phyloP scores from a whole-genome alignment of 2,113 vertebrate species.

The Haliaeetus leucogaster region DNA sequence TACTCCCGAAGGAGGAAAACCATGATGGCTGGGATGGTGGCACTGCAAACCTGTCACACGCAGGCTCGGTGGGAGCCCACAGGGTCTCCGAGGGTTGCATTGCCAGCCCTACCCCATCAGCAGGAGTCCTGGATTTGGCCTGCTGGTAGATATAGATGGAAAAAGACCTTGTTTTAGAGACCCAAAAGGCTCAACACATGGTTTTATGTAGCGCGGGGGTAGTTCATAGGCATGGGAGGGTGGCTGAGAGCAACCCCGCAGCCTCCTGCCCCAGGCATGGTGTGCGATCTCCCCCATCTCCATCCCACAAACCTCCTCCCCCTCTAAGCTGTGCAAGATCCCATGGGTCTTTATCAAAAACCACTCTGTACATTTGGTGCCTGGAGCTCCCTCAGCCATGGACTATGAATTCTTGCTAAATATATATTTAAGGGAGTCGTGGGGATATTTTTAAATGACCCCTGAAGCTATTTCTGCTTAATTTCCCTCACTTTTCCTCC shows the following conservation, averaged over 20 bases:
- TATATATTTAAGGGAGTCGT: conserved; percentile 31
- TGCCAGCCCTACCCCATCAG: background rate
- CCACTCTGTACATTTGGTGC: background rate
- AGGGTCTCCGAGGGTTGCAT: background rate
- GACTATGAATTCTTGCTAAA: conserved; percentile 28
- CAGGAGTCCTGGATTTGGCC: background rate
- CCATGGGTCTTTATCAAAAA: background rate
- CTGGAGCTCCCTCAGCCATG: conserved; percentile 42
- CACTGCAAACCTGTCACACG: accelerated
- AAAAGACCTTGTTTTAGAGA: background rate
- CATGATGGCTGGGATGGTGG: accelerated
- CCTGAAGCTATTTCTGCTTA: conserved; percentile 59
- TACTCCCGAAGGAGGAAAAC: background rate
- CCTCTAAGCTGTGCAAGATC: background rate
- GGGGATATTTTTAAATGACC: conserved; percentile 69
- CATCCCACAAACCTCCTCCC: background rate
- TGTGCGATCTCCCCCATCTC: background rate
- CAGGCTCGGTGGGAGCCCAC: background rate
- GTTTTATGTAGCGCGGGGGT: background rate
- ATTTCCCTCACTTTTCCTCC: conserved; percentile 42
- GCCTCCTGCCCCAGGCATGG: background rate
- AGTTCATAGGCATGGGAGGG: accelerated
- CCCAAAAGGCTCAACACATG: background rate
- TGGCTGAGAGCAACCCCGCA: background rate
- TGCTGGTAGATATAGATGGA: background rate